Evolutionary conservation across 2,888 invertebrate genomes (phyloP).

Genomic region (Drosophila neotestacea): DNA sequence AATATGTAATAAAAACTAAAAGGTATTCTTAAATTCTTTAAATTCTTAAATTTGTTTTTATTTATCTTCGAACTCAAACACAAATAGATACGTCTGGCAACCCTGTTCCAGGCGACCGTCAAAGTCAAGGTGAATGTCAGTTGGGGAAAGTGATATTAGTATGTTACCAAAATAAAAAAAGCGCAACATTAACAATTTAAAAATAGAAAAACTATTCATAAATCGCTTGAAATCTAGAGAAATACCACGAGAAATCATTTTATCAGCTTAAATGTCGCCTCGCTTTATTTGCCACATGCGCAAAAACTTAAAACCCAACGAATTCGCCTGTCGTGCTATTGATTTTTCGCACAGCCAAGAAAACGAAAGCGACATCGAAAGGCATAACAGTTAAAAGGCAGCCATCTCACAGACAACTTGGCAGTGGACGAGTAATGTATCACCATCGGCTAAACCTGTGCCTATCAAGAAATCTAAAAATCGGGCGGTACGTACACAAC

Average conservation of each 20-base stretch:
- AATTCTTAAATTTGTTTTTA: slow-evolving; percentile 39
- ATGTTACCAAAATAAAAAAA: neutral
- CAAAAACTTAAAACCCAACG: slow-evolving; percentile 1
- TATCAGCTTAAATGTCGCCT: slow-evolving; percentile 7
- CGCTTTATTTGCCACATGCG: slow-evolving; percentile 12
- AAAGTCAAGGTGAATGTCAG: slow-evolving; percentile 39
- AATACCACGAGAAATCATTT: slow-evolving; percentile 6
- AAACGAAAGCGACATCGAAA: slow-evolving; percentile 19
- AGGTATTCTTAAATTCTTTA: slow-evolving; percentile 78
- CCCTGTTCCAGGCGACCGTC: slow-evolving; percentile 14
- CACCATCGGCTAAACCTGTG: slow-evolving; percentile 16
- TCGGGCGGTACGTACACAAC: slow-evolving; percentile 15
- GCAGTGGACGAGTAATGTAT: slow-evolving; percentile 10
- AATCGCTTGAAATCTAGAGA: slow-evolving; percentile 1
- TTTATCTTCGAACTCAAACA: slow-evolving; percentile 28
- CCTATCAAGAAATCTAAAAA: slow-evolving; percentile 31
- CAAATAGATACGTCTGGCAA: slow-evolving; percentile 18
- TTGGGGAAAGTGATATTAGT: slow-evolving; percentile 17
- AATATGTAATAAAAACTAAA: slow-evolving; percentile 73
- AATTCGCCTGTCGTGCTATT: slow-evolving; percentile 25
- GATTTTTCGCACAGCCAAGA: slow-evolving; percentile 41
- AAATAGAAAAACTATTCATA: slow-evolving; percentile 4
- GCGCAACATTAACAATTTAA: neutral
- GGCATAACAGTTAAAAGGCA: slow-evolving; percentile 5
- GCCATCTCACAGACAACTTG: neutral